phyloP scores from a whole-genome alignment of 2,797 vertebrate genomes.

The Myioborus miniatus region DNA sequence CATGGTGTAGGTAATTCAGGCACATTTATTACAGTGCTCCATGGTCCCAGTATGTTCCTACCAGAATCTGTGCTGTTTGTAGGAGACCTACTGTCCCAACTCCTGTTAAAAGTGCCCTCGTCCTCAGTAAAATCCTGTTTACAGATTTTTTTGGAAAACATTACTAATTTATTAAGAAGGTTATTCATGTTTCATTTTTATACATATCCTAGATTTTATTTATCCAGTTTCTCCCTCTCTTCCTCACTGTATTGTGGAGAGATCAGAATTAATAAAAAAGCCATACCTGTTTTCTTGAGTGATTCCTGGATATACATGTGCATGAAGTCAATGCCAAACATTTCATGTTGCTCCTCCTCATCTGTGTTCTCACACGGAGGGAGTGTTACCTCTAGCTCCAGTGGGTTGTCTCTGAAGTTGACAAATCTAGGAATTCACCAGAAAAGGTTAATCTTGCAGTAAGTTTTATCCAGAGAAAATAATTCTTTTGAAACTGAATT shows the following conservation, averaged over 20 bases:
- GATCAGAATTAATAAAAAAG: neutral
- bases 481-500: neutral
- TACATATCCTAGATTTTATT: neutral
- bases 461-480: neutral
- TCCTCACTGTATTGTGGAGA: neutral
- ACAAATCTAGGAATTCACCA: conserved; percentile 87
- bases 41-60: neutral
- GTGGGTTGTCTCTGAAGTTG: conserved; percentile 94
- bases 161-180: neutral
- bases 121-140: neutral
- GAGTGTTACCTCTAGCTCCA: conserved; percentile 84
- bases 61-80: neutral
- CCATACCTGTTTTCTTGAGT: conserved; percentile 63
- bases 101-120: neutral
- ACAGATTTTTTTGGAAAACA: neutral
- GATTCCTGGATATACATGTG: conserved; percentile 85
- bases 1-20: neutral
- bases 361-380: conserved; percentile 56
- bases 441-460: conserved; percentile 3
- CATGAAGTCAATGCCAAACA: conserved; percentile 95
- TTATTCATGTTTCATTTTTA: neutral
- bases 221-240: neutral
- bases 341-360: conserved; percentile 84
- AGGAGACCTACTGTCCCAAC: neutral
- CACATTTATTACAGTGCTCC: neutral